phyloP scores from a whole-genome alignment of 2,888 invertebrate species.

The Sericinus montela region DNA sequence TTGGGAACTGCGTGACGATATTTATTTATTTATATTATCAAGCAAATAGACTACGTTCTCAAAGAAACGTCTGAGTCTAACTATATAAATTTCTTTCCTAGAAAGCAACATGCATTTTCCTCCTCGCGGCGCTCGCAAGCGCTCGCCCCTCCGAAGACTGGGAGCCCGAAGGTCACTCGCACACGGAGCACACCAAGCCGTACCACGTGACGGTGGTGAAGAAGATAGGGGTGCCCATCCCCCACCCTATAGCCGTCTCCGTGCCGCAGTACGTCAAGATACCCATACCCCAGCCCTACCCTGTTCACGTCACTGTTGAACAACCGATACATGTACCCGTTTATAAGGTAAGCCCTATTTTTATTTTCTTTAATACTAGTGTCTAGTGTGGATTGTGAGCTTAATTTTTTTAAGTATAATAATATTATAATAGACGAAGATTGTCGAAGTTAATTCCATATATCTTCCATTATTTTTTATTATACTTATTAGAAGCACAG shows the following conservation, averaged over 20 bases:
- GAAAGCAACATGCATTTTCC: slow-evolving; percentile 64
- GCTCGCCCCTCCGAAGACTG: slow-evolving; percentile 65
- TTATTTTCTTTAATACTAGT: no score
- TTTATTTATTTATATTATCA: no score
- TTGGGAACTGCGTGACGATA: no score
- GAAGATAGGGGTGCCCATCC: slow-evolving; percentile 86
- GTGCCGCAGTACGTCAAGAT: slow-evolving; percentile 85
- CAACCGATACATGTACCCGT: slow-evolving; percentile 86
- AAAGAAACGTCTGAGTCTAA: no score
- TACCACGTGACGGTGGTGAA: slow-evolving; percentile 85
- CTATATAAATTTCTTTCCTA: neutral
- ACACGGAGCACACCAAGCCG: slow-evolving; percentile 84
- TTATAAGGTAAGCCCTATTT: slow-evolving; percentile 75
- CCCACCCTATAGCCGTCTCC: slow-evolving; percentile 85
- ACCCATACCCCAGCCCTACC: slow-evolving; percentile 86
- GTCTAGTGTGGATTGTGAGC: no score
- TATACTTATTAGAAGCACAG: no score
- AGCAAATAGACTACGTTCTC: no score
- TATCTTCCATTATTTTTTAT: no score
- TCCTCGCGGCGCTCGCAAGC: slow-evolving; percentile 46
- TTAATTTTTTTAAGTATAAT: no score
- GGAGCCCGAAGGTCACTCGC: slow-evolving; percentile 80
- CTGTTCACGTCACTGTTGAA: slow-evolving; percentile 84
- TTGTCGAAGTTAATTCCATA: no score
- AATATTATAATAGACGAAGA: no score